Evolutionary conservation across 2,113 vertebrate genomes (phyloP).

Genomic region (Nyctereutes procyonoides): DNA sequence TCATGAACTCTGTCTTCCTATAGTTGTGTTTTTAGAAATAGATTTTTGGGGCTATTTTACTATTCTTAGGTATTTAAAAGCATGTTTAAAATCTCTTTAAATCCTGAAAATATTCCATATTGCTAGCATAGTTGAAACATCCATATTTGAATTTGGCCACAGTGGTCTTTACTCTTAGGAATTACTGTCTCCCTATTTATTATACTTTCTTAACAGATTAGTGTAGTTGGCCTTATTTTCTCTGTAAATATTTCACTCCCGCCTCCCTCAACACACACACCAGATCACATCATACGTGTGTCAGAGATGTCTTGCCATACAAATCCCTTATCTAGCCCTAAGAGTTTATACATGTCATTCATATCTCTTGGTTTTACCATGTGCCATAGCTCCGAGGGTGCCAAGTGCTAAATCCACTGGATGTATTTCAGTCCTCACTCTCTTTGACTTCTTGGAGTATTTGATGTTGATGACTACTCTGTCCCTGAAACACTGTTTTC

Average conservation of each 20-base stretch:
- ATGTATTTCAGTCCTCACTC: background rate
- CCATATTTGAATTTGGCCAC: background rate
- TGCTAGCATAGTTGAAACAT: background rate
- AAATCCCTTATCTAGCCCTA: background rate
- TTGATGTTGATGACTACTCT: background rate
- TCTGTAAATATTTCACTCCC: background rate
- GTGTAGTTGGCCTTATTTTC: background rate
- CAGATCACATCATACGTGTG: background rate
- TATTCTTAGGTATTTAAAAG: background rate
- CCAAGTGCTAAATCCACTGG: background rate
- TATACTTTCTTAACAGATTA: background rate
- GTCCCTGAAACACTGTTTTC: background rate
- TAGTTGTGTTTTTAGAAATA: background rate
- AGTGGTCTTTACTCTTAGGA: background rate
- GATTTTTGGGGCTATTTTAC: background rate
- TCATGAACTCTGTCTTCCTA: background rate
- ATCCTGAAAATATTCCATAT: background rate
- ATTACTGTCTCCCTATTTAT: background rate
- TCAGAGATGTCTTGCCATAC: background rate
- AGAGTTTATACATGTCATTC: background rate
- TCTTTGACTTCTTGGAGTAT: conserved; percentile 5
- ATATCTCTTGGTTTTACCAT: background rate
- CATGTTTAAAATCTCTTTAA: background rate
- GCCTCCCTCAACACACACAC: background rate
- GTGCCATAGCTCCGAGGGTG: background rate